Base-by-base conservation (phyloP, 2,888 invertebrate species). In the Chamaedrilus cognettii region DNA sequence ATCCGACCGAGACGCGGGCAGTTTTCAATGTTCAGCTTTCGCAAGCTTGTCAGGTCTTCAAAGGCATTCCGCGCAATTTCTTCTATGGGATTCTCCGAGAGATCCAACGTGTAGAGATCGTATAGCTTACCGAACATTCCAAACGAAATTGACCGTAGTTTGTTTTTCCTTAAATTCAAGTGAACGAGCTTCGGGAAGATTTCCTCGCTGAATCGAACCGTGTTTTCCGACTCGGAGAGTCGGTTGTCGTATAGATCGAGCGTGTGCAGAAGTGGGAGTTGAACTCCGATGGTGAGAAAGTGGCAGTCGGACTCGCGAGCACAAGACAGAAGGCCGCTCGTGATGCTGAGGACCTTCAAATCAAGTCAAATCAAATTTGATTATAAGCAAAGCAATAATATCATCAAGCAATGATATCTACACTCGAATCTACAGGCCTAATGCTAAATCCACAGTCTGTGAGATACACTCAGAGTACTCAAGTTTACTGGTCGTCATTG, bases 231-330 rank as follows among this genome's bases (percentile, higher is more conserved):
- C 26, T 67, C 59, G 1, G 64, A 67, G 26, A 67, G 28, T 23
- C 49, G 60, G 50, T 68, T 68, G 68, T 65, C 42, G 33, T 60
- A 51, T 19, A 68, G 49, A 32, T 68, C 68, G 15, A 68, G 50
- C 30, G 66, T 32, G n/a, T 64, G 59, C 23, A 68, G 60, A 32
- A 28, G 61, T n/a, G 51, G 58, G 60, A 68, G n/a, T 5, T 49
- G 26, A 30, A 34, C 23, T 7, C 64, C 64, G 15, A 33, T 32
- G 26, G 2, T 30, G 28, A 68, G 50, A 50, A 68, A 68, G 7
- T 35, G 51, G 49, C 68, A 68, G 30, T 60, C 55, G 11, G 68
- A 68, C 23, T 52, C 68, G 11, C 59, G 51, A 3, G 31, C 34
- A 34, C 68, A 68, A 3, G 60, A 55, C 33, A 68, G n/a, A 3